Conservation (phyloP, 64 coral and sea anemone genomes). For the Actinia tenebrosa region DNA sequence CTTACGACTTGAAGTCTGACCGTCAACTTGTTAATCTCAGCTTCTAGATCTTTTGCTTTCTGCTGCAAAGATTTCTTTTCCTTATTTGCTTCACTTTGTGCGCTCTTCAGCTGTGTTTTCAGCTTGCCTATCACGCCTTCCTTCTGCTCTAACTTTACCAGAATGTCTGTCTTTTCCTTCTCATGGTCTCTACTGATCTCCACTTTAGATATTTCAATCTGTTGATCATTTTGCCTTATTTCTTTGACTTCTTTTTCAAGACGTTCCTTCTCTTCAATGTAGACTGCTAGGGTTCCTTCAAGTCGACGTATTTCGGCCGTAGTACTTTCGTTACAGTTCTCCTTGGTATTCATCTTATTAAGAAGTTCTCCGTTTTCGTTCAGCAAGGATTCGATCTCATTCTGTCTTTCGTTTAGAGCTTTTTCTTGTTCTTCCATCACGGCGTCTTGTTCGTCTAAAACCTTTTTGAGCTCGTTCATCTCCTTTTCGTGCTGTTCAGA, state of each 20-base stretch:
- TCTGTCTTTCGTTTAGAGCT: constrained; percentile 54
- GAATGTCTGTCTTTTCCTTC: constrained; percentile 24
- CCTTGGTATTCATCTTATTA: neutral
- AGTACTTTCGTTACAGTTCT: constrained; percentile 35
- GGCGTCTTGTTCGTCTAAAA: constrained; percentile 42
- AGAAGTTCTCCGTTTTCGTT: neutral
- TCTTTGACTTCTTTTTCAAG: constrained; percentile 37
- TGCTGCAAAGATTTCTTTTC: constrained; percentile 33
- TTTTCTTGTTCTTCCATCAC: constrained; percentile 58
- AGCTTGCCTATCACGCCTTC: constrained; percentile 25
- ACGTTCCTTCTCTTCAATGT: constrained; percentile 37
- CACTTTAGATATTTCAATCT: neutral
- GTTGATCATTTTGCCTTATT: neutral
- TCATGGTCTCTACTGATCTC: constrained; percentile 25
- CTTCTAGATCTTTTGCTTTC: constrained; percentile 41
- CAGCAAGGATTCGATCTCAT: constrained; percentile 54
- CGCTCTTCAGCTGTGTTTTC: constrained; percentile 32
- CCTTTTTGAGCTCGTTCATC: constrained; percentile 31
- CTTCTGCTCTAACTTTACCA: constrained; percentile 34
- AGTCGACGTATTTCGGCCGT: constrained; percentile 25
- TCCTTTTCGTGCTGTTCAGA: constrained; percentile 40
- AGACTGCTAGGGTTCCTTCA: constrained; percentile 48
- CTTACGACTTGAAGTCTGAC: constrained; percentile 32
- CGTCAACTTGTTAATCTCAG: constrained; percentile 29
- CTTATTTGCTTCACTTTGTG: constrained; percentile 15